Evolutionary conservation across 2,888 invertebrate species (phyloP).

Genomic region (Drosophila nr. perissopoda): DNA sequence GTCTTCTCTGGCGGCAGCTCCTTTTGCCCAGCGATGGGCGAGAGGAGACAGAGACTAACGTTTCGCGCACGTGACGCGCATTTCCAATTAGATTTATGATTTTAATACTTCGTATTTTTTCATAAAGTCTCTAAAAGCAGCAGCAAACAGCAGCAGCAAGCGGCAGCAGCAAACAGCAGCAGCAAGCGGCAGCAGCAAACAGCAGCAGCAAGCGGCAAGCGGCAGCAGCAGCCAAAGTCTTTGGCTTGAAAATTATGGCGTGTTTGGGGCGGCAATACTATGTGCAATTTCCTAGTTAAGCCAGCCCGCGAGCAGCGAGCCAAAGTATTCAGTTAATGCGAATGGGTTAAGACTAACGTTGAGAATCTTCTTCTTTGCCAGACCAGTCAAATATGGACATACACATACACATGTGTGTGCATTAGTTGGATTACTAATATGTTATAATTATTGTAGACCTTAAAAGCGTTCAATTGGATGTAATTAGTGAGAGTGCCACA

Average conservation of each 20-base stretch:
- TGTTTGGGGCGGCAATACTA: constrained; percentile 27
- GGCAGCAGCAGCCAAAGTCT: constrained; percentile 23
- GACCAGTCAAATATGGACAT: constrained; percentile 9
- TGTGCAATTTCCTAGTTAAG: constrained; percentile 52
- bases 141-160: constrained; percentile 17
- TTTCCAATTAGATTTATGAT: constrained; percentile 82
- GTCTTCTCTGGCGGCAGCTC: constrained; percentile 34
- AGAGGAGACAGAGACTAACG: constrained; percentile 75
- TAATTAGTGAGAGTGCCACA: not conserved
- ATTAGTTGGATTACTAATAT: constrained; percentile 37
- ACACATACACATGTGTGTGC: not conserved
- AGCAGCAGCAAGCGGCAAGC: constrained; percentile 7
- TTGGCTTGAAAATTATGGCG: constrained; percentile 64
- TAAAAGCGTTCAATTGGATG: constrained; percentile 11
- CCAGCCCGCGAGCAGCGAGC: constrained; percentile 20
- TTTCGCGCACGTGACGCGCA: constrained; percentile 81
- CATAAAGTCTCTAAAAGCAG: constrained; percentile 65
- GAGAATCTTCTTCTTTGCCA: constrained; percentile 7
- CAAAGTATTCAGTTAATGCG: constrained; percentile 58
- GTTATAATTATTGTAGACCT: constrained; percentile 11
- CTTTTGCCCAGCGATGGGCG: constrained; percentile 34
- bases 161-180: constrained; percentile 17
- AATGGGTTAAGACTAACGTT: constrained; percentile 47
- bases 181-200: constrained; percentile 2
- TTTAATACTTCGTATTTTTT: constrained; percentile 83